Evolutionary conservation across 2,888 invertebrate species (phyloP), one percentile per base, ranked within the genome.

Genomic region (Mythimna loreyi): DNA sequence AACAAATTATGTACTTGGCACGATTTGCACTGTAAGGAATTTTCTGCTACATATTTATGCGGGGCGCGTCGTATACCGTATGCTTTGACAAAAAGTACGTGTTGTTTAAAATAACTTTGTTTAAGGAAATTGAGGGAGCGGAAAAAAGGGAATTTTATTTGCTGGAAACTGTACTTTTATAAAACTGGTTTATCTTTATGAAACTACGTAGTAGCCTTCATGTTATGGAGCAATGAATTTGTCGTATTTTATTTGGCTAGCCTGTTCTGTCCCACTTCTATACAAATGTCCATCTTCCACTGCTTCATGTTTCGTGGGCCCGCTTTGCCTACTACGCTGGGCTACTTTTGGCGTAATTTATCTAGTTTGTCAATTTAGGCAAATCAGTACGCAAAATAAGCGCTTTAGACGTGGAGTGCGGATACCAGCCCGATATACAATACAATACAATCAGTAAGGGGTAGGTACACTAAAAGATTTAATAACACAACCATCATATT

Each of bases 81-180:
- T 73, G 80, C 79, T 79, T 73, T 79, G 80, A 73, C 50, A 63
- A 52, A 63, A 56, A 78, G 63, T 52, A 73, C 74, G 33, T 49
- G 64, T 78, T 72, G 60, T 72, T 59, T 30, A 28, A 78, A 72
- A 60, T 61, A 60, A 40, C 30, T 49, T 43, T 71, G 40, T 71
- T 33, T n/a, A 33, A 47, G 52, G 40, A 72, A 71, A 78, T 71
- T 78, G 60, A 11, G 52, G n/a, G 16, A 3, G 25, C 21, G n/a
- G 16, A 47, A 30, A 60, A 40, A 16, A 13, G 3, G 0, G 0
- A 19, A 75, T 21, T 36, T 50, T 43, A 66, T 52, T 50, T 65
- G 30, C 9, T 65, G 25, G 8, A 73, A 30, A 3, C 25, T 11
- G 11, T n/a, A 43, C 19, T n/a, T 2, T 30, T 58, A 33, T 52